These are phyloP conservation scores for Manis pentadactyla DNA, from an alignment of 2,797 vertebrate genomes.

Conservation along the genomic window DNA sequence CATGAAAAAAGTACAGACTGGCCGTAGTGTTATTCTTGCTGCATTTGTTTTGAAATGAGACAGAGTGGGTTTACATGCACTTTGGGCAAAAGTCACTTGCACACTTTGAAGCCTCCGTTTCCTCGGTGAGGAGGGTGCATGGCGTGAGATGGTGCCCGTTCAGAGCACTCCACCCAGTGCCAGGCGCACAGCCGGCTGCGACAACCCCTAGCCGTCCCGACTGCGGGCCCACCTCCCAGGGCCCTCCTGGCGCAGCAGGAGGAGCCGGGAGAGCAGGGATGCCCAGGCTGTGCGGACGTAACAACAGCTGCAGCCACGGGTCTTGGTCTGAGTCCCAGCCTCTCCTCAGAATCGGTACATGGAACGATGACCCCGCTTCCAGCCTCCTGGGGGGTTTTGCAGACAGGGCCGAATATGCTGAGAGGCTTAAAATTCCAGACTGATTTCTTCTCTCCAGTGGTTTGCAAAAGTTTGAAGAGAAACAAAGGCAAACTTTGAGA, in stretches of 20 bases:
- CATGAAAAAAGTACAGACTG: background rate
- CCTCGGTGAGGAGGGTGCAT: background rate
- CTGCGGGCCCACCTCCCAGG: no score
- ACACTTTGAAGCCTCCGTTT: fast-evolving
- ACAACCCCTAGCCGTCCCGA: fast-evolving
- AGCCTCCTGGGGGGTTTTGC: background rate
- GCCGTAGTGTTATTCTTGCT: background rate
- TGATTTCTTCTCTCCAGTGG: background rate
- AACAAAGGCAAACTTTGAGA: background rate
- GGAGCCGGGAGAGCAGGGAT: fast-evolving
- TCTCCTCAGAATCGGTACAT: no score
- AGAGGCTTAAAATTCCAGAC: constrained; percentile 49
- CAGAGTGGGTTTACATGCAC: no score
- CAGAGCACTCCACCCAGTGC: fast-evolving
- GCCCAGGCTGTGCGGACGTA: background rate
- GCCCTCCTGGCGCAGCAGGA: background rate
- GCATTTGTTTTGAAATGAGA: background rate
- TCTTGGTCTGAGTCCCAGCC: background rate
- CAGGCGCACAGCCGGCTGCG: fast-evolving
- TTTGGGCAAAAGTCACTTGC: background rate
- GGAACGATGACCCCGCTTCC: background rate
- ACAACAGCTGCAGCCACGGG: background rate
- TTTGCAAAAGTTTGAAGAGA: constrained; percentile 26
- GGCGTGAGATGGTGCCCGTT: fast-evolving
- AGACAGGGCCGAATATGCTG: background rate